Evolutionary conservation across 2,888 invertebrate genomes (phyloP).

Genomic region (Dicranocentrus wangi): DNA sequence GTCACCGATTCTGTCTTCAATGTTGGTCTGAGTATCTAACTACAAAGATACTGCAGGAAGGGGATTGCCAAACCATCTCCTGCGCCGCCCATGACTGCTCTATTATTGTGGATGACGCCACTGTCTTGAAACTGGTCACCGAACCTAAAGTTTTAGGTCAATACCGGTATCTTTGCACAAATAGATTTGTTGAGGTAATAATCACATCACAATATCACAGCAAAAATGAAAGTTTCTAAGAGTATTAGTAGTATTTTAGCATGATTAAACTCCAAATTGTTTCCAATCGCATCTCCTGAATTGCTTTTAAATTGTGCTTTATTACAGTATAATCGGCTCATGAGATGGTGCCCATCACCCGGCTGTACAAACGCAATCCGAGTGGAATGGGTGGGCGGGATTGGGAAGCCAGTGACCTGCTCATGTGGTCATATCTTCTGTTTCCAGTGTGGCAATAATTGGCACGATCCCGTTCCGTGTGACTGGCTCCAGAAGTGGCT

Average conservation of each 20-base stretch:
- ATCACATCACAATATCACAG: no score
- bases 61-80: neutral
- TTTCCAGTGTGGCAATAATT: constrained; percentile 77
- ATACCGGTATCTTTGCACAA: neutral
- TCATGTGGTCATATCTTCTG: constrained; percentile 77
- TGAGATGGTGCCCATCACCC: constrained; percentile 79
- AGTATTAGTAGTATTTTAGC: neutral
- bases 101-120: neutral
- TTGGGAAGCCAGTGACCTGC: constrained; percentile 77
- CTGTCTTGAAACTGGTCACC: neutral
- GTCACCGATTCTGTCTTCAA: neutral
- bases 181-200: constrained; percentile 15
- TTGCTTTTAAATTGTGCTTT: neutral
- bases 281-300: no score
- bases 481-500: constrained; percentile 77
- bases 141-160: neutral
- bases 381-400: constrained; percentile 75
- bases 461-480: constrained; percentile 79
- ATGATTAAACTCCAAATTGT: no score
- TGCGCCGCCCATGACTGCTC: constrained; percentile 8
- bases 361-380: constrained; percentile 77
- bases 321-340: constrained; percentile 77
- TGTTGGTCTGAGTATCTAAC: constrained; percentile 10
- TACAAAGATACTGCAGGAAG: neutral
- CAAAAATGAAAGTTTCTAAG: no score